These are phyloP conservation scores for Temnothorax curvispinosus DNA, from an alignment of 1,140 invertebrate species.

Conservation along the genomic window DNA sequence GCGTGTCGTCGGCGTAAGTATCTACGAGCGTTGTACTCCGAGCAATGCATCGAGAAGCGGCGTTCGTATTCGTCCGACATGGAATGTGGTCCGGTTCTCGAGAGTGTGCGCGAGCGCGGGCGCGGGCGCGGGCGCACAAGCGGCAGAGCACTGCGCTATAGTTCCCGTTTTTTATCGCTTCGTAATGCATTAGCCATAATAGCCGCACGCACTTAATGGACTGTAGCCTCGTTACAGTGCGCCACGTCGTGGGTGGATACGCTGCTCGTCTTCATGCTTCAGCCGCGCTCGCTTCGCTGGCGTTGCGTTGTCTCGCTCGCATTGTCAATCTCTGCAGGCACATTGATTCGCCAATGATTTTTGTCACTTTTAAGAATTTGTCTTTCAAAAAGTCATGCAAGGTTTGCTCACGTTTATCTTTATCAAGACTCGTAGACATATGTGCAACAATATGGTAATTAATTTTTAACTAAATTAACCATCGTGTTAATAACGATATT, in stretches of 20 bases:
- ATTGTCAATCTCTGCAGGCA: constrained; percentile 14
- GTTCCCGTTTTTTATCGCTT: constrained; percentile 78
- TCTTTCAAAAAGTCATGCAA: not conserved
- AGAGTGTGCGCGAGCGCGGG: constrained; percentile 66
- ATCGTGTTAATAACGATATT: not conserved
- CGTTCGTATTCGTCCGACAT: constrained; percentile 80
- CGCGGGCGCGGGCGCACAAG: not conserved
- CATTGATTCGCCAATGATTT: constrained; percentile 4
- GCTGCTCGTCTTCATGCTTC: constrained; percentile 59
- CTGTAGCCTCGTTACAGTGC: constrained; percentile 81
- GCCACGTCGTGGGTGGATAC: constrained; percentile 82
- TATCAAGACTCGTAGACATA: not conserved
- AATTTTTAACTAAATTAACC: not conserved
- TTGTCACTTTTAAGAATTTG: not conserved
- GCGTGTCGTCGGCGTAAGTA: constrained; percentile 69
- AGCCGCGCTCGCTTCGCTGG: not conserved
- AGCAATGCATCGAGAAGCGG: constrained; percentile 77
- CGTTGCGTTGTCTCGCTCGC: constrained; percentile 22
- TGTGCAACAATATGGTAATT: not conserved
- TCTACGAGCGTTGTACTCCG: constrained; percentile 76
- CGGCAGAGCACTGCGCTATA: constrained; percentile 70
- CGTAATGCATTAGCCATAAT: constrained; percentile 82
- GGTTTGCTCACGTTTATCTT: not conserved
- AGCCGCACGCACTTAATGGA: constrained; percentile 82
- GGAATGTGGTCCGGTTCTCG: constrained; percentile 84